Base-by-base conservation (phyloP, 2,113 vertebrate species). In the Apteryx mantelli region DNA sequence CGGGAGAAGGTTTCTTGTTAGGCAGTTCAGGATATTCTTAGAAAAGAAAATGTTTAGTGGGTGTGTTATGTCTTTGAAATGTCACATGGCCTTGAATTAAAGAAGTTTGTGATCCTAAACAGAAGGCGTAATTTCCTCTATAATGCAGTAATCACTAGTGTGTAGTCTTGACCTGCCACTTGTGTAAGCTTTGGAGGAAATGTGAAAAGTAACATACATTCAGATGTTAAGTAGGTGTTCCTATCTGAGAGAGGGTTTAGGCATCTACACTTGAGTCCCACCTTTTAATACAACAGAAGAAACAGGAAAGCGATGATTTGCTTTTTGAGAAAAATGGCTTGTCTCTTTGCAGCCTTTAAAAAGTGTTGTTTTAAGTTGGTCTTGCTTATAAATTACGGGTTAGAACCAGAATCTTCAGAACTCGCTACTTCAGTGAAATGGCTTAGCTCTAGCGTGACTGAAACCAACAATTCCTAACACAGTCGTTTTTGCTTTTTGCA, bases 91-190 rank as follows among this genome's bases (percentile, higher is more conserved):
- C 61, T 86, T 38, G 7, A 48, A 68, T 76, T 93, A 38, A 60
- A 44, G 40, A 56, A 42, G 60, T 77, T 21, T 44, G 16, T 76
- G 5, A 28, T 53, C 71, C 36, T 76, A 16, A 78, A 38, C 26
- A 34, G 18, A 64, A 76, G 38, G 46, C 13, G 11, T 82, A 63
- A 44, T 48, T 92, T 84, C 32, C 12, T 5, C 5, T 44, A 7
- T 9, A 42, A 64, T 40, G 13, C 30, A 74, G 30, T 58, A 70
- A 32, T 50, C 7, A 13, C 50, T 25, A 22, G 42, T 6, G 24
- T 38, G 26, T 73, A 8, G n/a, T 9, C 6, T 64, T 76, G 40
- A 53, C 25, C 42, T 68, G 44, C 16, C 4, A 1, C 0, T 0
- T 56, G n/a, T 0, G 5, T 3, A 81, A 44, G 38, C 16, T 63